Evolutionary conservation across 2,113 vertebrate genomes (phyloP), one percentile per base, ranked within the genome.

Genomic region (Hippocampus mohnikei): DNA sequence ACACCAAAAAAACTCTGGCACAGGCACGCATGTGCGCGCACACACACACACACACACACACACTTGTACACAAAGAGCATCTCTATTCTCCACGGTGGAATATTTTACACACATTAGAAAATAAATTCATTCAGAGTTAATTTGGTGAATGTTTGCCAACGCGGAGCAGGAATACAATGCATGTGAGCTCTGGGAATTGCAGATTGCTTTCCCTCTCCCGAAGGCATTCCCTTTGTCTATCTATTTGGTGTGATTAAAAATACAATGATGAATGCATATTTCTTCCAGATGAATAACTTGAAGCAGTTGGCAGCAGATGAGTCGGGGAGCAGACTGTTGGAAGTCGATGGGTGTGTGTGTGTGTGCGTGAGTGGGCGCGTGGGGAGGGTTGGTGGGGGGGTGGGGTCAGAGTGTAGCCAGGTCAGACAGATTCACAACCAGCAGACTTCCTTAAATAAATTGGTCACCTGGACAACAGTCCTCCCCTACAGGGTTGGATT

Each of bases 171-270:
- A 91, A 92, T 90, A 90, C 83, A 65, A 65, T 65, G 23, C 84
- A 86, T 88, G 84, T 86, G 85, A 88, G 91, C 90, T 85, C 75
- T 88, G 92, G 91, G 91, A 92, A 89, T 88, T 90, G 90, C 78
- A 90, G 80, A 89, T 90, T 88, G 83, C 85, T 86, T 79, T 83
- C 75, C 73, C 79, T 80, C 78, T 91, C 91, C 91, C 91, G 37
- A 81, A 89, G 90, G 91, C 90, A 88, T 91, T 88, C 78, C 83
- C 90, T 91, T 92, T 92, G 91, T 92, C 91, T 91, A 91, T 92
- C 92, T 92, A 90, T 90, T 91, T 91, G 91, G 90, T 90, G 90
- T 92, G 92, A 92, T 93, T 93, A 92, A 93, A 93, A 93, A 93
- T 92, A 92, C 90, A 93, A 92, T 92, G 91, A 92, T 91, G 90